Base-by-base conservation (phyloP, 1,140 invertebrate species). In the Chironomus striatipennis region DNA sequence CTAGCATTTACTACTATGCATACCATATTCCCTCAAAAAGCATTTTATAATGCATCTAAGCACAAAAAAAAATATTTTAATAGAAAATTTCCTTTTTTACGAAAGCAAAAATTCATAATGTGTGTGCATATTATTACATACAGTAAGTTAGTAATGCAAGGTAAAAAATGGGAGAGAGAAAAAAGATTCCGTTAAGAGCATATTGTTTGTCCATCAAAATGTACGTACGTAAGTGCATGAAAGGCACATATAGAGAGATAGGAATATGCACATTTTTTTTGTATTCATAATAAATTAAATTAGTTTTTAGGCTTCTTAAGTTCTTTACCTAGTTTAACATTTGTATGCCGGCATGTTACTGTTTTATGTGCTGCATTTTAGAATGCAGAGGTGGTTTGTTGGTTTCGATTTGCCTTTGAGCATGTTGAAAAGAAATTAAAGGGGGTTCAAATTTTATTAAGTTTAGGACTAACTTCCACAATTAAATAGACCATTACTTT, bases 1-100 rank as follows among this genome's bases (percentile, higher is more conserved):
- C 24, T 34, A 34, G 24, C 24, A 34, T 34, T 34, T 34, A 34
- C 47, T 57, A 57, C n/a, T 57, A 12, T 57, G 12, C 47, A 57
- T 57, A 57, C 24, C 24, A 34, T 34, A 34, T 34, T 34, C 24
- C 24, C 24, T 34, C 24, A 34, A 34, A 34, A 34, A 34, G 24
- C 24, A 34, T 34, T 2, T 34, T 72, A 10, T 72, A 20, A 17
- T 72, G 21, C 21, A 17, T 20, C 7, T 17, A 17, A 24, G 17
- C 9, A 72, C n/a, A 72, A 72, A 72, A 72, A 72, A 72, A 72
- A 72, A 72, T 18, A 47, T 43, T 74, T 74, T 43, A 74, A 47
- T 74, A 42, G 43, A 74, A 74, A 74, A 47, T 47, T 43, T 74
- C 20, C 42, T 74, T 43, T 42, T 74, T 20, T 34, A 34, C 24